Evolutionary conservation across 64 coral and sea anemone species (phyloP), one percentile per base, ranked within the genome.

Genomic region (Pocillopora damicornis): DNA sequence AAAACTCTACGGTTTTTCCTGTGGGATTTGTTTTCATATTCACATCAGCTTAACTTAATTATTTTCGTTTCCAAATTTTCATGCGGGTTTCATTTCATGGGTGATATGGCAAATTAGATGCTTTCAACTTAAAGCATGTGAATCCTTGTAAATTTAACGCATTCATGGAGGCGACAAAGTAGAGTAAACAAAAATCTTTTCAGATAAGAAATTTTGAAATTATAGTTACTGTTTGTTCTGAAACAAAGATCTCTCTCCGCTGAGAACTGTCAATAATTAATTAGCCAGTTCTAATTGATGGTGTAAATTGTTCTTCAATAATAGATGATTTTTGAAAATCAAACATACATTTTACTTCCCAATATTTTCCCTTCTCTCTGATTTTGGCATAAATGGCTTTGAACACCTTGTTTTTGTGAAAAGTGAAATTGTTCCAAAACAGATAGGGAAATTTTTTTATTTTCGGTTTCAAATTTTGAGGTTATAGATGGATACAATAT

Each of bases 221-320:
- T 51, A 51, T 51, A 4, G 42, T 51, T 51, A 51, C 42, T 51
- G 42, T 51, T 45, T 23, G 36, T 72, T 42, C 61, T 82, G 65
- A 20, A 11, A n/a, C 80, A 45, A 13, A 45, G 64, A 58, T 66
- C 72, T 85, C 37, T 72, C 38, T 37, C 35, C 37, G 22, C 81
- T 67, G n/a, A 72, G 59, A 69, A 37, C n/a, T 22, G 42, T 83
- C 35, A 85, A 72, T 73, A 58, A 85, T 85, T 72, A 72, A 73
- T 85, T 51, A 85, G 45, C 63, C 11, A 56, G 64, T 73, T 37
- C 61, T 85, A 81, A 71, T 85, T 85, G 81, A 85, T 73, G 13
- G 81, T 72, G 65, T 85, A 72, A 72, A 73, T 72, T 85, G 79
- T 22, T 73, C 58, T 85, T 85, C 66, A 37, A 20, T 72, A 58